These are phyloP conservation scores for Nasalis larvatus DNA, from an alignment of 2,113 vertebrate species.

Conservation along the genomic window DNA sequence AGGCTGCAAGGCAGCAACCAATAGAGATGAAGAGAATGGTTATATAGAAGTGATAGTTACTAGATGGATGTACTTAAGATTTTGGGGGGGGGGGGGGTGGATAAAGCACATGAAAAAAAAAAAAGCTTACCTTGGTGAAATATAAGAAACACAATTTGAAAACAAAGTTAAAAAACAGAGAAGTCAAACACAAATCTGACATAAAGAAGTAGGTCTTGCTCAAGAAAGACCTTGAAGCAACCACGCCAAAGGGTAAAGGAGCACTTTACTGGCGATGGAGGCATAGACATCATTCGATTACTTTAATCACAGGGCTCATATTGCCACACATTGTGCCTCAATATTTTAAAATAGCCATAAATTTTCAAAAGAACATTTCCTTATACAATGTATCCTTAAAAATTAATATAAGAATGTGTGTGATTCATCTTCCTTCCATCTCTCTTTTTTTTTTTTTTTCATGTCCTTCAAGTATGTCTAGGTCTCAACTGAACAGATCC, in stretches of 20 bases:
- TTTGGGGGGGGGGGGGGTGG: neutral
- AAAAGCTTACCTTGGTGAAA: neutral
- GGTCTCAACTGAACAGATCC: neutral
- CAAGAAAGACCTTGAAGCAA: neutral
- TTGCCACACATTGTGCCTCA: rapidly evolving
- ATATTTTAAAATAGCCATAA: neutral
- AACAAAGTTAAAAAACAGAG: neutral
- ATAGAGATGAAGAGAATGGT: neutral
- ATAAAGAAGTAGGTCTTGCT: neutral
- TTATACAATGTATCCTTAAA: neutral
- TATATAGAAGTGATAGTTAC: neutral
- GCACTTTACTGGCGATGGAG: rapidly evolving
- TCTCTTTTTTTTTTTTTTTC: neutral
- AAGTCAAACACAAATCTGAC: neutral
- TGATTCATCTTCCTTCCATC: conserved; percentile 1
- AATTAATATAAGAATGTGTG: neutral
- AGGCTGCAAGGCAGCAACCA: neutral
- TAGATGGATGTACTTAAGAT: neutral
- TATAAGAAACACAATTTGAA: neutral
- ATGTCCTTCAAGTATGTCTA: neutral
- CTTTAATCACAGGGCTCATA: neutral
- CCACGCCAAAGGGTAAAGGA: neutral
- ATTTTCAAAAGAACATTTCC: conserved; percentile 1
- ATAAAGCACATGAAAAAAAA: neutral
- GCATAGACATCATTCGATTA: rapidly evolving